phyloP scores from a whole-genome alignment of 1,140 invertebrate species.

The Tetraneura akinire region DNA sequence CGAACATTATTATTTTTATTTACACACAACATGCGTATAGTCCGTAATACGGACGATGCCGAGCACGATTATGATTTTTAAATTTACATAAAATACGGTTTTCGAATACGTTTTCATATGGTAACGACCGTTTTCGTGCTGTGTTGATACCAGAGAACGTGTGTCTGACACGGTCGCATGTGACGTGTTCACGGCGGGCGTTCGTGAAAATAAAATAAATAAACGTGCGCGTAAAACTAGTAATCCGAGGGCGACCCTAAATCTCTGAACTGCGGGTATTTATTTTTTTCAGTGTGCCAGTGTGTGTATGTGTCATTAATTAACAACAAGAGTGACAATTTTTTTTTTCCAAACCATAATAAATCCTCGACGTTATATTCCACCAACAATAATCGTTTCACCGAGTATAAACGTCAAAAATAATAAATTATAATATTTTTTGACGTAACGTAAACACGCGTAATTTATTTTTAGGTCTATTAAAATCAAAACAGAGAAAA shows the following conservation, averaged over 20 bases:
- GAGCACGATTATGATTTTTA: neutral
- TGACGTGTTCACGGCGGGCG: conserved; percentile 37
- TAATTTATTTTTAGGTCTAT: too few relatives aligned
- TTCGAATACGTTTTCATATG: conserved; percentile 12
- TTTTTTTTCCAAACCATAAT: neutral
- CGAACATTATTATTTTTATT: too few relatives aligned
- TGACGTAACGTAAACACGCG: too few relatives aligned
- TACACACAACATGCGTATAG: too few relatives aligned
- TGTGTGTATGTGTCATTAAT: conserved; percentile 20
- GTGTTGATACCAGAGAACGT: conserved; percentile 3
- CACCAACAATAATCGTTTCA: too few relatives aligned
- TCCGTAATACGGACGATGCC: too few relatives aligned
- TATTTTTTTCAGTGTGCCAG: too few relatives aligned
- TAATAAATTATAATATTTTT: too few relatives aligned
- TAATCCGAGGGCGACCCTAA: conserved; percentile 19
- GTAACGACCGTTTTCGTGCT: conserved; percentile 5
- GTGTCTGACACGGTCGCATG: conserved; percentile 41
- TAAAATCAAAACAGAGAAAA: too few relatives aligned
- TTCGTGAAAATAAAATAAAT: neutral
- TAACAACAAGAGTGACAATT: conserved; percentile 12
- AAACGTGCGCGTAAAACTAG: conserved; percentile 33
- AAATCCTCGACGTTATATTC: neutral
- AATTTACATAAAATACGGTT: neutral
- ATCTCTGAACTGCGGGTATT: neutral
- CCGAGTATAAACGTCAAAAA: too few relatives aligned